phyloP scores from a whole-genome alignment of 2,888 invertebrate genomes.

The Sicus ferrugineus region DNA sequence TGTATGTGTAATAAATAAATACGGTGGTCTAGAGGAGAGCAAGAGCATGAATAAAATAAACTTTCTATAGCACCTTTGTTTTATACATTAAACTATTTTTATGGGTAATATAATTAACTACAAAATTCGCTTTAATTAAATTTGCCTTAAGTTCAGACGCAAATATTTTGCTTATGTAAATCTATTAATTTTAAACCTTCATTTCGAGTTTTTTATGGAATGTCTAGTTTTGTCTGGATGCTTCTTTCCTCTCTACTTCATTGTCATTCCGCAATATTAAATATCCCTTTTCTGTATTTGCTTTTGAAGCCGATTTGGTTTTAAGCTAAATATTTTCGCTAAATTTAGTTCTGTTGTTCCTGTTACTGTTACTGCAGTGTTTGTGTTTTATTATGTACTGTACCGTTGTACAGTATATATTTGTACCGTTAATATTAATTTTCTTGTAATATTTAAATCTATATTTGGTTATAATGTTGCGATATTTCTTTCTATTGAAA shows the following conservation, averaged over 20 bases:
- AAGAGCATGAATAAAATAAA: constrained; percentile 55
- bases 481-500: constrained; percentile 32
- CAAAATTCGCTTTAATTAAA: neutral
- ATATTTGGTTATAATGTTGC: constrained; percentile 35
- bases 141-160: neutral
- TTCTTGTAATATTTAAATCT: constrained; percentile 25
- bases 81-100: constrained; percentile 15
- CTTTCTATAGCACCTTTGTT: constrained; percentile 59
- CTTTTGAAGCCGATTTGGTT: constrained; percentile 26
- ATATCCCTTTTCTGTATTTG: neutral
- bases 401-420: neutral
- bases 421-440: no score
- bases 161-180: constrained; percentile 9
- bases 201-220: constrained; percentile 23
- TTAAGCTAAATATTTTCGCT: neutral
- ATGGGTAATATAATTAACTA: constrained; percentile 4
- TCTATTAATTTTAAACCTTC: neutral
- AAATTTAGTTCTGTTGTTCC: neutral
- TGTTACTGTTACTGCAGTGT: neutral
- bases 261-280: neutral
- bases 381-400: neutral
- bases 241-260: neutral
- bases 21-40: no score
- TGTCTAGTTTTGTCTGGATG: constrained; percentile 30
- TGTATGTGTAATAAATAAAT: no score